Conservation (phyloP, 2,797 vertebrate species). For the Gallirallus australis region DNA sequence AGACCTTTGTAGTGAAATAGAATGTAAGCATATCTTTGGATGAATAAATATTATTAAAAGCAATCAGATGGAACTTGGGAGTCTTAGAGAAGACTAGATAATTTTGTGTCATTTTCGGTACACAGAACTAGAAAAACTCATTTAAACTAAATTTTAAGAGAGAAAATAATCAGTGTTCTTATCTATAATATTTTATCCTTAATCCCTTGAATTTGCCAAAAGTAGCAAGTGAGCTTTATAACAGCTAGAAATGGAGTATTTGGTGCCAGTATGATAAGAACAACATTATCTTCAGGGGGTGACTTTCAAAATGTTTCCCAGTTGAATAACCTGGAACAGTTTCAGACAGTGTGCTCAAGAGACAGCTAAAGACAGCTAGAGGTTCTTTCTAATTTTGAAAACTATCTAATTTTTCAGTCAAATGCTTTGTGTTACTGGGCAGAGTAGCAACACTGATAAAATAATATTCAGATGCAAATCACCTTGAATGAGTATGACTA, state of each 20-base stretch:
- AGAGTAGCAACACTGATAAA: not conserved
- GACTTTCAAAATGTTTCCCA: slow-evolving; percentile 20
- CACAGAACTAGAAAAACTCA: not conserved
- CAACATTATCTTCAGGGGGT: not conserved
- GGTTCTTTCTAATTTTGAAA: not conserved
- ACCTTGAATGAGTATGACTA: not conserved
- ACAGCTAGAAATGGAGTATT: not conserved
- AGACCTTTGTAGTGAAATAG: not conserved
- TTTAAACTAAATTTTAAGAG: not conserved
- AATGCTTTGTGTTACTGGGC: not conserved
- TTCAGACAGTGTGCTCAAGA: not conserved
- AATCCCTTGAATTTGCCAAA: slow-evolving; percentile 16
- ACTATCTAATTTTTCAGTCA: not conserved
- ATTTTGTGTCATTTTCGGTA: not conserved
- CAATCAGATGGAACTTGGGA: not conserved
- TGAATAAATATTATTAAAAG: not conserved
- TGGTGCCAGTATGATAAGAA: not conserved
- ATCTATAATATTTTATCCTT: not conserved
- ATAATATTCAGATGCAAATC: not conserved
- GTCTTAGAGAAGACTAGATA: not conserved
- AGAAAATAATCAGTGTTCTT: not conserved
- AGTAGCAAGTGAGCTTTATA: not conserved
- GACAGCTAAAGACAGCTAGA: not conserved
- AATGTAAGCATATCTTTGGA: not conserved
- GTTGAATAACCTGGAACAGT: not conserved